phyloP scores from a whole-genome alignment of 2,113 vertebrate species.

The Phylloscopus trochiloides region DNA sequence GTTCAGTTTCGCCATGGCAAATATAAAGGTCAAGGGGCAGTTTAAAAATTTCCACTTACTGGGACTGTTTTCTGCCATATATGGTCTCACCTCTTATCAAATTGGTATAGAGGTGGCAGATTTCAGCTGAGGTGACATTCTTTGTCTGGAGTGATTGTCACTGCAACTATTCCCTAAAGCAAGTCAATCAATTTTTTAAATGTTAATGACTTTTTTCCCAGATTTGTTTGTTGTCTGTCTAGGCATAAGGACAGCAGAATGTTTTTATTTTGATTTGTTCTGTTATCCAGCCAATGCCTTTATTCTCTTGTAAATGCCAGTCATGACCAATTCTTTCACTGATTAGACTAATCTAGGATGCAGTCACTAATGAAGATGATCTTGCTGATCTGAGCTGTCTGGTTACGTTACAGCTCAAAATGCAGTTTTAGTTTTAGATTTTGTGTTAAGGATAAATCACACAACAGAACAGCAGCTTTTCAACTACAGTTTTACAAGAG shows the following conservation, averaged over 20 bases:
- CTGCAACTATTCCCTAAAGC: neutral
- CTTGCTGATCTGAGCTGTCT: constrained; percentile 15
- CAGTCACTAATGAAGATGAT: constrained; percentile 21
- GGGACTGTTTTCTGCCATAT: neutral
- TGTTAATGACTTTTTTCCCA: neutral
- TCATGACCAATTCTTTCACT: neutral
- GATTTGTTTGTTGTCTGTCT: neutral
- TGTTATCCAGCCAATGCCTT: neutral
- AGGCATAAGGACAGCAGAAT: neutral
- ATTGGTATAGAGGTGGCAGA: neutral
- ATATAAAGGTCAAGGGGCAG: neutral
- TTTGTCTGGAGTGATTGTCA: neutral
- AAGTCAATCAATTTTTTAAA: neutral
- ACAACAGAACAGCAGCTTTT: neutral
- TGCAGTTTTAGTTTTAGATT: neutral
- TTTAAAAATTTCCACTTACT: neutral
- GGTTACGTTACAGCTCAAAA: neutral
- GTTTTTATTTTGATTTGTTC: neutral
- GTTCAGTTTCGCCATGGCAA: neutral
- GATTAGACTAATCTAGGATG: constrained; percentile 17
- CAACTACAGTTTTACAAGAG: neutral
- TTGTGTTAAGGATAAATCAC: neutral
- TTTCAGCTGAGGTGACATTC: neutral
- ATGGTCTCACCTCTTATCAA: neutral
- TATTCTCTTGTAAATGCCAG: neutral